Evolutionary conservation across 1,140 invertebrate genomes (phyloP).

Genomic region (Bombyx mandarina): DNA sequence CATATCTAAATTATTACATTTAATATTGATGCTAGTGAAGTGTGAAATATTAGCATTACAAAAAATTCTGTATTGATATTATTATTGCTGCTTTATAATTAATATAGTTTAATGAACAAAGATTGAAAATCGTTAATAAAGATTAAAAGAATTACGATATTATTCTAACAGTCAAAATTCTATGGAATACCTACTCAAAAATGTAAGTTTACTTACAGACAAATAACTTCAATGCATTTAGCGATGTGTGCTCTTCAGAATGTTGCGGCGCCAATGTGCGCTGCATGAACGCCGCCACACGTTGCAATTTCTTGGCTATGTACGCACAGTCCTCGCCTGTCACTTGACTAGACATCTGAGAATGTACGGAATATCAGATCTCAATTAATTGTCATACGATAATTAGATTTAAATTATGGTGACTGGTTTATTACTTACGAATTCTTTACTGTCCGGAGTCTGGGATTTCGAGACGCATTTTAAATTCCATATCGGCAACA

Average conservation of each 20-base stretch:
- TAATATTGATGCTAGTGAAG: too few species aligned
- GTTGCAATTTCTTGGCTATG: conserved; percentile 64
- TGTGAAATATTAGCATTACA: too few species aligned
- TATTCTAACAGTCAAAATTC: background rate
- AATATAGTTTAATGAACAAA: too few species aligned
- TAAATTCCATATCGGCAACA: conserved; percentile 86
- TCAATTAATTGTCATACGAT: too few species aligned
- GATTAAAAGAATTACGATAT: too few species aligned
- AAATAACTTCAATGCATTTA: conserved; percentile 50
- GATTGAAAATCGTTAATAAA: too few species aligned
- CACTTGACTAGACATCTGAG: conserved; percentile 65
- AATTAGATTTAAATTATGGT: too few species aligned
- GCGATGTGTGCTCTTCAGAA: conserved; percentile 46
- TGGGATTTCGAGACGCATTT: conserved; percentile 78
- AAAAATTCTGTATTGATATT: too few species aligned
- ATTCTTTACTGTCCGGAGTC: conserved; percentile 72
- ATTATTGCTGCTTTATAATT: too few species aligned
- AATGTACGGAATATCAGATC: too few species aligned
- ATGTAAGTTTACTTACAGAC: conserved; percentile 23
- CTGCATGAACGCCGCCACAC: conserved; percentile 63
- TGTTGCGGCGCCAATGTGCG: conserved; percentile 42
- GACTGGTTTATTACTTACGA: conserved; percentile 64
- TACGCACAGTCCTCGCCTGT: conserved; percentile 64
- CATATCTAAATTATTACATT: too few species aligned
- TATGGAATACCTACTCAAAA: background rate